Evolutionary conservation across 2,797 vertebrate genomes (phyloP).

Genomic region (Melanotaenia maccullochi): DNA sequence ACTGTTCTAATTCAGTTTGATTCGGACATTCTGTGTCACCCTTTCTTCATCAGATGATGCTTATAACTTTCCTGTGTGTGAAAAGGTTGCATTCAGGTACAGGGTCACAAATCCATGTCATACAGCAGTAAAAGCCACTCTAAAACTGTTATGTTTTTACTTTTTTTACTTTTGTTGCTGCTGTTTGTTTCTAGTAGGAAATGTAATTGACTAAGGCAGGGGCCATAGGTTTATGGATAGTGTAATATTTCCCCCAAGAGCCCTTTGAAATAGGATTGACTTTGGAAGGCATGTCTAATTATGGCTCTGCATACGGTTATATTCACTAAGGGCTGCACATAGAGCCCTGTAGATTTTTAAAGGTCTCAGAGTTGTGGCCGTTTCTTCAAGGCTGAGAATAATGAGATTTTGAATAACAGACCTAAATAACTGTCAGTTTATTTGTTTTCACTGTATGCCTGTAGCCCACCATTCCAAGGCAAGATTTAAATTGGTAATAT

Average conservation of each 20-base stretch:
- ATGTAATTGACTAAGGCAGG: slow-evolving; percentile 69
- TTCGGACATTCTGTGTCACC: slow-evolving; percentile 38
- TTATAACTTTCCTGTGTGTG: slow-evolving; percentile 34
- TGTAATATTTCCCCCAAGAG: slow-evolving; percentile 64
- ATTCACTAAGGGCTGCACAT: slow-evolving; percentile 38
- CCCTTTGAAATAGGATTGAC: slow-evolving; percentile 66
- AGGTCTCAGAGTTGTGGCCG: slow-evolving; percentile 31
- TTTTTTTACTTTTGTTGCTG: slow-evolving; percentile 25
- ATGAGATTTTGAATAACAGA: slow-evolving; percentile 59
- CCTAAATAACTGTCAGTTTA: slow-evolving; percentile 36
- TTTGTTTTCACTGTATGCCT: slow-evolving; percentile 49
- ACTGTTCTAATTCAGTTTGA: slow-evolving; percentile 1
- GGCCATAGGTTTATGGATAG: slow-evolving; percentile 63
- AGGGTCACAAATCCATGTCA: slow-evolving; percentile 27
- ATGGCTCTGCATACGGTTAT: slow-evolving; percentile 52
- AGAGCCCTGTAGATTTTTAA: slow-evolving; percentile 34
- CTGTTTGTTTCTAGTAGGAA: slow-evolving; percentile 71
- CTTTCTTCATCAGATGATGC: slow-evolving; percentile 50
- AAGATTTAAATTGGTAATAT: slow-evolving; percentile 56
- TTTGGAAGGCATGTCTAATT: slow-evolving; percentile 71
- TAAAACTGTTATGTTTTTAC: slow-evolving; percentile 21
- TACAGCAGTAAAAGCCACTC: slow-evolving; percentile 20
- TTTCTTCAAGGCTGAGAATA: slow-evolving; percentile 46
- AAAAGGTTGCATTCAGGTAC: slow-evolving; percentile 27
- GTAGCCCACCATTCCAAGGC: slow-evolving; percentile 17